Evolutionary conservation across 2,888 invertebrate species (phyloP), one percentile per base, ranked within the genome.

Genomic region (Chydorus sphaericus): DNA sequence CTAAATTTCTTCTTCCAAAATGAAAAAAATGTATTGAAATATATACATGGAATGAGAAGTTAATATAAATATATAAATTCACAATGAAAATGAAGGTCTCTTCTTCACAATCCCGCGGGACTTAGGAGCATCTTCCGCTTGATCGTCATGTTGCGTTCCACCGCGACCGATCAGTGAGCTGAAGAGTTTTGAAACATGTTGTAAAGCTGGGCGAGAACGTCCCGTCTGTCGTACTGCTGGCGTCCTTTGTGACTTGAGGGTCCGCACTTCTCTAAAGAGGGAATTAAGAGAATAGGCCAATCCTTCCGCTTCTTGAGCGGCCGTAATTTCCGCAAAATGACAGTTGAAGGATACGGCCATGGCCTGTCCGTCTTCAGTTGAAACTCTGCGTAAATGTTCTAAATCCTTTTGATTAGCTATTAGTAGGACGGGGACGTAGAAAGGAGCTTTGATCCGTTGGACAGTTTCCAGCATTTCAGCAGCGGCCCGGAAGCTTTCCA

Each of bases 351-450:
- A 77, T 38, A 80, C 74, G 39, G 83, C 82, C 36, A 80, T 67
- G 29, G 78, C 74, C 62, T 81, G 78, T 18, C 83, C 85, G 66
- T 85, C 84, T 57, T 78, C 76, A 33, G 33, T 33, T 33, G 16
- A 4, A 36, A 84, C 84, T 76, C 81, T 78, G 76, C 85, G 73
- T 58, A 83, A 74, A 70, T 85, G 84, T 67, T 83, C 83, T 66
- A 87, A 73, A 71, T 87, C 86, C 36, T 80, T 79, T 70, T 86
- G 87, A 72, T 87, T 88, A 57, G 80, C 86, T 39, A 87, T 72
- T 51, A 88, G 70, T 48, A 83, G 80, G 18, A 80, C 72, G 0
- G 81, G 81, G 63, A 64, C 62, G 37, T 59, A 30, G 50, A 55
- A 18, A 58, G 36, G 44, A 56, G 38, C 39, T 55, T 39, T 36